Base-by-base conservation (phyloP, 1,140 invertebrate genomes). In the Microplitis mediator region DNA sequence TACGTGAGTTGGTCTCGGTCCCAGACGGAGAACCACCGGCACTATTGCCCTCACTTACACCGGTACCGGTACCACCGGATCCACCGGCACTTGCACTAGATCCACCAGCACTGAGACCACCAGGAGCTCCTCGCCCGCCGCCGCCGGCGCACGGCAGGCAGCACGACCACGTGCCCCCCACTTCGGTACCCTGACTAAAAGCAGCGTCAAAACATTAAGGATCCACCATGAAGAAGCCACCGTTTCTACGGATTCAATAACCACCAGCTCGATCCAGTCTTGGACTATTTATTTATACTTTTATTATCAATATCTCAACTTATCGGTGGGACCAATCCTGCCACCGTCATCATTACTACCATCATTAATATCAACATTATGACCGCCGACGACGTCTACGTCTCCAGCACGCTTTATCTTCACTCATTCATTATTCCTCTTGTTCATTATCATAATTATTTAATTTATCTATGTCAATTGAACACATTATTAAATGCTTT, bases 81-180 rank as follows among this genome's bases (percentile, higher is more conserved):
- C 45, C 45, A 50, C 6, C 45, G 13, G 13, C 45, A 50, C 45
- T 50, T 0, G 51, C 32, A 58, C 56, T 32, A 71, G 16, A 51
- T 35, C 36, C 68, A 70, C 68, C 36, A 32, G 39, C 16, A 70
- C 39, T 63, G 35, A 4, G 31, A 62, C 62, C 52, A 31, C 54
- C 69, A 74, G 81, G 81, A 81, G 80, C 82, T 79, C 85, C 82
- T 78, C 80, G 84, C 79, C 85, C 85, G 84, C 85, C 82, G 82
- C 85, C 84, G 85, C 84, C 85, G 86, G 86, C 85, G 85, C 85
- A 87, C 85, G 86, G 86, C 84, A 87, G 85, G 85, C 86, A 87
- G 80, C 85, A 86, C 85, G 86, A 87, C 84, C 85, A 87, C 82
- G 84, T 83, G 82, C 85, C 84, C 86, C 86, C 85, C 86, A 87